A percentile compares a stretch with the other conserved stretches of the same genome.
phyloP scores from a whole-genome alignment of 2,888 invertebrate species.

The Heliconius cydno region DNA sequence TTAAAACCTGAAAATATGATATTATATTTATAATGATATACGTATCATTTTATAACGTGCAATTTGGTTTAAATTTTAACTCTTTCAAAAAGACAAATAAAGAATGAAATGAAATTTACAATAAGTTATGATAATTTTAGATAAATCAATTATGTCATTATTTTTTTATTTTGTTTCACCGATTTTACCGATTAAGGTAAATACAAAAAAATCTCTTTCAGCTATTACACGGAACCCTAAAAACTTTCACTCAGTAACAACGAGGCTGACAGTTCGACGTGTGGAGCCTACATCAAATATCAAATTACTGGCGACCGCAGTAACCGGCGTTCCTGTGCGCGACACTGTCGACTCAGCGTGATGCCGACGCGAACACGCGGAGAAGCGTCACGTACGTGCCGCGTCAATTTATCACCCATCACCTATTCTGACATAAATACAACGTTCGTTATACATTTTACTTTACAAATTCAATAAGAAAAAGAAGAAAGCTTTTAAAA shows the following conservation, averaged over 20 bases:
- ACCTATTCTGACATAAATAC: conserved; percentile 25
- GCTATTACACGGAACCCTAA: not conserved
- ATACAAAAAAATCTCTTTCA: not conserved
- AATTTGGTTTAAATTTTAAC: too few species aligned
- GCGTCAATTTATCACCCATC: conserved; percentile 67
- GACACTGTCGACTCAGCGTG: conserved; percentile 59
- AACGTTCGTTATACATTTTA: conserved; percentile 18
- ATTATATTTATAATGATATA: not conserved
- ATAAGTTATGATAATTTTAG: too few species aligned
- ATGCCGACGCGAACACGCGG: conserved; percentile 48
- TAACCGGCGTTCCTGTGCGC: conserved; percentile 51
- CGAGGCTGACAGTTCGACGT: conserved; percentile 32
- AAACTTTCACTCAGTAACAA: conserved; percentile 24
- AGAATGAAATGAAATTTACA: too few species aligned
- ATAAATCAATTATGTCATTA: too few species aligned
- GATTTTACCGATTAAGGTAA: too few species aligned
- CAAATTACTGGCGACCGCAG: conserved; percentile 52
- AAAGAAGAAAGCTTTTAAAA: not conserved
- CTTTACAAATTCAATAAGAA: not conserved
- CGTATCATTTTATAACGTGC: too few species aligned
- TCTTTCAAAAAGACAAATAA: too few species aligned
- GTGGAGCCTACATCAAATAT: conserved; percentile 52
- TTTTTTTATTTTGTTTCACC: too few species aligned
- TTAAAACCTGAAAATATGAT: not conserved
- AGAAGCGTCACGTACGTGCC: conserved; percentile 64